phyloP scores from a whole-genome alignment of 2,888 invertebrate species.

The Nemapogon koenigi region DNA sequence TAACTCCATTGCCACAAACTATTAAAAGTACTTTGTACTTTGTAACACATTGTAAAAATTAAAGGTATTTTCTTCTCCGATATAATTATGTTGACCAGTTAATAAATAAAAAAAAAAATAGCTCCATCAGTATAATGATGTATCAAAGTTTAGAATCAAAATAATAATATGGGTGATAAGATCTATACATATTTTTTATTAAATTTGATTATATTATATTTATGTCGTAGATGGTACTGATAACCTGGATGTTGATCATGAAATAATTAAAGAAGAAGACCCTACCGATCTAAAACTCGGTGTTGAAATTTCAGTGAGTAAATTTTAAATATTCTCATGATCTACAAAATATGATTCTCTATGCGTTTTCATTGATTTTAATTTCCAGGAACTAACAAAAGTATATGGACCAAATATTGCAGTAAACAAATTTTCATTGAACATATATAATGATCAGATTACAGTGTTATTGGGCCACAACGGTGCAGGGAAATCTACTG shows the following conservation, averaged over 20 bases:
- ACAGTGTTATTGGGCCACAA: slow-evolving; percentile 75
- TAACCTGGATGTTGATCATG: slow-evolving; percentile 8
- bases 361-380: too few species aligned
- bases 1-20: too few species aligned
- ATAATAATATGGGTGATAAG: too few species aligned
- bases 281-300: slow-evolving; percentile 50
- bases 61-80: not conserved
- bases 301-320: slow-evolving; percentile 49
- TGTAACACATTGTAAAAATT: not conserved
- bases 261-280: slow-evolving; percentile 47
- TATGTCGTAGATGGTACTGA: not conserved
- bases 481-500: slow-evolving; percentile 94
- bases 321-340: not conserved
- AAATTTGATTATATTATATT: not conserved
- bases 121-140: too few species aligned
- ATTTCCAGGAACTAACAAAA: slow-evolving; percentile 69
- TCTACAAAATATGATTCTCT: too few species aligned
- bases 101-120: not conserved
- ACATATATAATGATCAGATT: slow-evolving; percentile 89
- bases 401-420: slow-evolving; percentile 64
- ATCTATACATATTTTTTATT: too few species aligned
- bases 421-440: slow-evolving; percentile 73
- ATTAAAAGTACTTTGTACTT: too few species aligned
- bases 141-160: too few species aligned
- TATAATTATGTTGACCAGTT: not conserved